These are phyloP conservation scores for Pardalotus punctatus DNA, from an alignment of 2,113 vertebrate species.

Conservation along the genomic window DNA sequence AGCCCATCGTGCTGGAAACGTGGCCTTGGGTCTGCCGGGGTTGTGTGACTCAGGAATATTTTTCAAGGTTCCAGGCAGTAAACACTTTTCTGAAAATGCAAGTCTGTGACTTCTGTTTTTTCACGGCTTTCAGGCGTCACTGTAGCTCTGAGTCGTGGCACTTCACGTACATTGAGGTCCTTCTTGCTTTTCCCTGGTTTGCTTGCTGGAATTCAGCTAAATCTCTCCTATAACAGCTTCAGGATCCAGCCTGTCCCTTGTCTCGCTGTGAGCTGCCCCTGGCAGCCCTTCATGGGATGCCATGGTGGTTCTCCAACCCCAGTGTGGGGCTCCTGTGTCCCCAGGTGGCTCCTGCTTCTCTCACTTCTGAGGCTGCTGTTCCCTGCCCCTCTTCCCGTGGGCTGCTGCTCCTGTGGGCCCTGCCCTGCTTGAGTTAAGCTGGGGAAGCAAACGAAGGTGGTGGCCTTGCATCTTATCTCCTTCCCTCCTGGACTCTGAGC, in stretches of 20 bases:
- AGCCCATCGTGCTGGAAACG: accelerated
- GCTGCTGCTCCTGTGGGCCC: neutral
- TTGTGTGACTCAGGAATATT: slow-evolving; percentile 5
- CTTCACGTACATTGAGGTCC: accelerated
- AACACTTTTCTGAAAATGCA: neutral
- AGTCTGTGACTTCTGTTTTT: neutral
- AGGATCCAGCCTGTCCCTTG: neutral
- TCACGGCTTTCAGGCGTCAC: neutral
- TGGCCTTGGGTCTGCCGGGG: neutral
- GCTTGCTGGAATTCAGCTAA: neutral
- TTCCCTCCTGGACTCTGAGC: neutral
- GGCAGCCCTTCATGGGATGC: neutral
- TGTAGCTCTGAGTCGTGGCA: neutral
- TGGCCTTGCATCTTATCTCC: neutral
- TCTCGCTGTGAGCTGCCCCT: neutral
- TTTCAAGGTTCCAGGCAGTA: slow-evolving; percentile 11
- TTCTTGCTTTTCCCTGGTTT: neutral
- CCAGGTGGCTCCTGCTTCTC: neutral
- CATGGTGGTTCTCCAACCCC: neutral
- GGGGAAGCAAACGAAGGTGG: neutral
- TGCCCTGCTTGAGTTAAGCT: neutral
- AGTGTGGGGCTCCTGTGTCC: neutral
- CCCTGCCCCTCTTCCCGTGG: neutral
- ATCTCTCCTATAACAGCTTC: neutral
- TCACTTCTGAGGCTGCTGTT: neutral